Conservation (phyloP, 2,113 vertebrate species). For the Mormyrus iriodes region DNA sequence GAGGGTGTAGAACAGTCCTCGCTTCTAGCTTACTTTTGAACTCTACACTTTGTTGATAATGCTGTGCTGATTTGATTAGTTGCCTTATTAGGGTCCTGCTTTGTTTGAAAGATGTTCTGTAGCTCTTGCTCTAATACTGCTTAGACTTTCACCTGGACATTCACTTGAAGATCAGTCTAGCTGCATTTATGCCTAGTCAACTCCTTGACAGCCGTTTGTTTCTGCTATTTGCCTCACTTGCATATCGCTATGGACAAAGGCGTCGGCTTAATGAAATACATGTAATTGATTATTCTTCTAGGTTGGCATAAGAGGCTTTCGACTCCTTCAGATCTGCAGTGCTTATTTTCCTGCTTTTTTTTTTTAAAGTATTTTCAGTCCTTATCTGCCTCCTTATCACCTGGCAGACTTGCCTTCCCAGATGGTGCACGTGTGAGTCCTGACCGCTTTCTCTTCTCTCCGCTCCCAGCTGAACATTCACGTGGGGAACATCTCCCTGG, state of each 20-base stretch:
- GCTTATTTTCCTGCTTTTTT: background rate
- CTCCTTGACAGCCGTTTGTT: background rate
- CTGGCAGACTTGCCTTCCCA: background rate
- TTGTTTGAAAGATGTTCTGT: background rate
- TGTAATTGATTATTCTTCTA: background rate
- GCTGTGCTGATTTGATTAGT: background rate
- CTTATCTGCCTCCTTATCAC: background rate
- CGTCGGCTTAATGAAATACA: background rate
- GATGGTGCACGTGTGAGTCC: background rate
- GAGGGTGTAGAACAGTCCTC: background rate
- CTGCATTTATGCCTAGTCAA: background rate
- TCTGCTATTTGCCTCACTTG: background rate
- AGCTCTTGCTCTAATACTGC: background rate
- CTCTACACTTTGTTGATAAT: background rate
- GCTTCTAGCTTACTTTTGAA: background rate
- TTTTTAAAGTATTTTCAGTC: background rate
- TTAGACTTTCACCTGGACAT: background rate
- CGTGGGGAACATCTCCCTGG: slow-evolving; percentile 94
- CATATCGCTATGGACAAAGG: background rate
- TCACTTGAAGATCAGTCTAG: background rate
- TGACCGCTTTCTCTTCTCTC: background rate
- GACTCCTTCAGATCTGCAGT: background rate
- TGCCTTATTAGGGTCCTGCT: background rate
- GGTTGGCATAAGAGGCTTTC: background rate
- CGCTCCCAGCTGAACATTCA: slow-evolving; percentile 84